Evolutionary conservation across 2,113 vertebrate species (phyloP), one percentile per base, ranked within the genome.

Genomic region (Tursiops truncatus): DNA sequence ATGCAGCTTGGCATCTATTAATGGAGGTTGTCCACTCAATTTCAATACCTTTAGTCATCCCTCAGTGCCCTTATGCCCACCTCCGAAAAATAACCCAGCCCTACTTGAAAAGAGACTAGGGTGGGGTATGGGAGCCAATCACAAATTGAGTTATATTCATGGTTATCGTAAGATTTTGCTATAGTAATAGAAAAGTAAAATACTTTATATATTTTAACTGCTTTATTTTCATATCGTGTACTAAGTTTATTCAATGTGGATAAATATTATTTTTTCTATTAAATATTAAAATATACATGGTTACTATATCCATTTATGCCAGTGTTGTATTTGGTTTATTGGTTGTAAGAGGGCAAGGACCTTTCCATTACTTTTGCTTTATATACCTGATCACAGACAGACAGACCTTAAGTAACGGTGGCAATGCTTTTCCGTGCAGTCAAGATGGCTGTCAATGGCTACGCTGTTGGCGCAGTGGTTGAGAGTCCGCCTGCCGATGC

Each of bases 281-380:
- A 80, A 58, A 80, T 36, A 36, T 80, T 58, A 80, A 58, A 80
- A n/a, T 94, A 36, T 33, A 81, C 47, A 26, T 79, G 20, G 31
- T 60, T 88, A 77, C 33, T 47, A 5, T 86, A 83, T 94, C 28
- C 47, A 71, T 26, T 77, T 63, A 71, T 83, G 44, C 67, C 89
- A 95, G 25, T 91, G 25, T 85, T 70, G 31, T 71, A 9, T 67
- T 93, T 83, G 87, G 17, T 60, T 96, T 91, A 58, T 53, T 91
- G 76, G 21, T 87, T 56, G 11, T 80, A 47, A 88, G 67, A 89
- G 17, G 26, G 65, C 47, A 67, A 87, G 5, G 58, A 63, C 10
- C n/a, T 82, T 91, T 79, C 63, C 79, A 20, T 81, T 76, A 79
- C 36, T 83, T 94, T 97, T 84, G 60, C 41, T 77, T 95, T 94